Evolutionary conservation across 2,113 vertebrate species (phyloP), one percentile per base, ranked within the genome.

Genomic region (Entelurus aequoreus): DNA sequence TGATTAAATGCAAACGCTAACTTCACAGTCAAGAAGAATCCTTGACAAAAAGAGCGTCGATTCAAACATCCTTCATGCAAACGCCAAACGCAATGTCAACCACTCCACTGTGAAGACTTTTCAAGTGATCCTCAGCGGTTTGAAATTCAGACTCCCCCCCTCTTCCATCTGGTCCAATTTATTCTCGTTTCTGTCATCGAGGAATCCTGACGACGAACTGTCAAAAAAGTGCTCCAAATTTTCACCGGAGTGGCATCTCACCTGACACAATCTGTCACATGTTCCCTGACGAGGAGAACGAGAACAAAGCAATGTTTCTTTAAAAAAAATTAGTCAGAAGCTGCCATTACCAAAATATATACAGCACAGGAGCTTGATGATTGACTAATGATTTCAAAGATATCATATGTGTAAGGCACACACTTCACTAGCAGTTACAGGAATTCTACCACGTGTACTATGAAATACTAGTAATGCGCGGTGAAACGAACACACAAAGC

Each of bases 171-270:
- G 11, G 38, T 70, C 75, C 75, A 80, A 75, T 84, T 79, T 78
- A 66, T 73, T 68, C 72, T 73, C 21, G 58, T 73, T 67, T 77
- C 63, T 69, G 73, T 74, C 77, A 74, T 69, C 8, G 60, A 83
- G 67, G 76, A 71, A 67, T 77, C 69, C 48, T 55, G 62, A 82
- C 81, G 77, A 63, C 49, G 59, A 84, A 76, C 76, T 81, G 79
- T 84, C 74, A 73, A 58, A 68, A 50, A 44, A 19, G 64, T 47
- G 55, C 38, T 57, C 78, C 73, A 66, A 76, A 63, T 81, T 74
- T 84, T 63, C 63, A 65, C 50, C 55, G 48, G 72, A 82, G 75
- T 65, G 56, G 74, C 80, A 75, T 83, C 84, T 76, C 68, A 77
- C 72, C 65, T 66, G 73, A 85, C 69, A 42, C 57, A 63, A 58